phyloP scores from a whole-genome alignment of 1,140 invertebrate genomes.

The Megalopta genalis region DNA sequence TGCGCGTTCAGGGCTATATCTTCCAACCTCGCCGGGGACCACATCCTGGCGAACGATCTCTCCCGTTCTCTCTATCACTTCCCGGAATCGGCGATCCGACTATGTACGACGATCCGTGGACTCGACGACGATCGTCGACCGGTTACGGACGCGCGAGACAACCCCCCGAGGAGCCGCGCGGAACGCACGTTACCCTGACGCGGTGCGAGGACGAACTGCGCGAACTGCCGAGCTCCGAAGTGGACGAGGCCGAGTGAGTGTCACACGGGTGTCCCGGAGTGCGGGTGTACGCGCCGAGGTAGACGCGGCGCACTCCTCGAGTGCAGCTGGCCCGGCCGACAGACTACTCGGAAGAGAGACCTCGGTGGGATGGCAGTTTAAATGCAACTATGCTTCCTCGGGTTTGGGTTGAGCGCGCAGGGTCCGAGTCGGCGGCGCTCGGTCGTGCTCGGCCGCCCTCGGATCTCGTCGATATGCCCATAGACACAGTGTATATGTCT shows the following conservation, averaged over 20 bases:
- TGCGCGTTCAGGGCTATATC: too few relatives aligned
- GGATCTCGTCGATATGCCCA: slow-evolving; percentile 77
- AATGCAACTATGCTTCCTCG: slow-evolving; percentile 76
- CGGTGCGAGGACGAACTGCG: slow-evolving; percentile 1
- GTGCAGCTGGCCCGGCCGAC: slow-evolving; percentile 59
- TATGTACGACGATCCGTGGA: too few relatives aligned
- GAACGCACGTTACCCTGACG: background rate
- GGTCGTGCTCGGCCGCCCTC: slow-evolving; percentile 68
- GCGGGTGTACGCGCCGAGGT: slow-evolving; percentile 22
- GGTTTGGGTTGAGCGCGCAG: slow-evolving; percentile 73
- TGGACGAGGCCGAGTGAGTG: slow-evolving; percentile 9
- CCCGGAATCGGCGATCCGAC: too few relatives aligned
- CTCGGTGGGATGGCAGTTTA: slow-evolving; percentile 72
- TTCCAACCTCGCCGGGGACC: too few relatives aligned
- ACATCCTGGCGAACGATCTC: too few relatives aligned
- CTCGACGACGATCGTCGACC: too few relatives aligned
- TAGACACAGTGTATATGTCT: slow-evolving; percentile 74
- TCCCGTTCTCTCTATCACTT: too few relatives aligned
- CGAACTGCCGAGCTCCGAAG: background rate
- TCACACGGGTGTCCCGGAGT: slow-evolving; percentile 15
- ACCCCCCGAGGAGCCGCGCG: too few relatives aligned
- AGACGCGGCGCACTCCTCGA: slow-evolving; percentile 45
- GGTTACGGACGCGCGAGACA: too few relatives aligned
- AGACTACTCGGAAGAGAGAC: slow-evolving; percentile 63
- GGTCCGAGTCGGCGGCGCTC: slow-evolving; percentile 71